These are phyloP conservation scores for Pocillopora grandis DNA, from an alignment of 92 coral and sea anemone genomes.

Conservation along the genomic window DNA sequence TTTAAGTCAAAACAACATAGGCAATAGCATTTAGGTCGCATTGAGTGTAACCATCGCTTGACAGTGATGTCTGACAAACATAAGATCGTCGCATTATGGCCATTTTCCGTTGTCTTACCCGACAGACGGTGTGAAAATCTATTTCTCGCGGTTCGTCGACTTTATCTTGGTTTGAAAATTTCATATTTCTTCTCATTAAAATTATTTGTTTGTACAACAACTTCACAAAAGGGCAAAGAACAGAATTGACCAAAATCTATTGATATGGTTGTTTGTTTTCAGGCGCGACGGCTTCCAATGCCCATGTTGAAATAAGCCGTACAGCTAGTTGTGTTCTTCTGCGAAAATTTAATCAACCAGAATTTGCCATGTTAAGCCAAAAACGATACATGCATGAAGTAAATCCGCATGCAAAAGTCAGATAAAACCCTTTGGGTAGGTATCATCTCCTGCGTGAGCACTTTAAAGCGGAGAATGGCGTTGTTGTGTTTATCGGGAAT, in stretches of 20 bases:
- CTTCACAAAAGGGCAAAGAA: conserved; percentile 13
- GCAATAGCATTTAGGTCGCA: conserved; percentile 7
- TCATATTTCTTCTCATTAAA: not conserved
- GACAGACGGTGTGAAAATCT: not conserved
- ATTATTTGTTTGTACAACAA: not conserved
- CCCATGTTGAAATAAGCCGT: conserved; percentile 10
- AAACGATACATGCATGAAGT: not conserved
- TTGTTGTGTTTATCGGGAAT: conserved; percentile 41
- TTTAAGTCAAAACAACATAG: conserved; percentile 15
- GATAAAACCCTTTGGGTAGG: not conserved
- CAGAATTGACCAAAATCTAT: conserved; percentile 20
- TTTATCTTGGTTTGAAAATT: not conserved
- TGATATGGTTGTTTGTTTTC: conserved; percentile 25
- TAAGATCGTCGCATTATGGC: conserved; percentile 2
- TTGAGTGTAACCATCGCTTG: conserved; percentile 16
- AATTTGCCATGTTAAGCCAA: not conserved
- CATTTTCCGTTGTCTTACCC: not conserved
- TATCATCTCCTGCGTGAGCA: conserved; percentile 5
- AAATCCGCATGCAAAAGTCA: not conserved
- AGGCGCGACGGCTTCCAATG: conserved; percentile 34
- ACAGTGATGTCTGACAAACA: conserved; percentile 12
- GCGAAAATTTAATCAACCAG: conserved; percentile 1
- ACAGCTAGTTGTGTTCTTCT: conserved; percentile 17
- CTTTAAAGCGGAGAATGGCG: conserved; percentile 9
- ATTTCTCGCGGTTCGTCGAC: not conserved